Evolutionary conservation across 2,888 invertebrate species (phyloP).

Genomic region (Chouioia cunea): DNA sequence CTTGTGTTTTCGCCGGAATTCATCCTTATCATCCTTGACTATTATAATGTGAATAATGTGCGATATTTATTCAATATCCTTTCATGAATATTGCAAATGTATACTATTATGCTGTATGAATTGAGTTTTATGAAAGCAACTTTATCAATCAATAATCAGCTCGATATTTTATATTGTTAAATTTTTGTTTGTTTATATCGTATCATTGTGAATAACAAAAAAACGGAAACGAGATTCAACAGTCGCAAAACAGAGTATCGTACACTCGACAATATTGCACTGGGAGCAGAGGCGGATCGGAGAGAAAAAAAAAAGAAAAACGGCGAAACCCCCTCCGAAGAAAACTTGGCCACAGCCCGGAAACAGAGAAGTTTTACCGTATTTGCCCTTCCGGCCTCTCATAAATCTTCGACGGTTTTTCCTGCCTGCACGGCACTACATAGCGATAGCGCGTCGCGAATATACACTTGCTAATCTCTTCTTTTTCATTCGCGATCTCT

Average conservation of each 20-base stretch:
- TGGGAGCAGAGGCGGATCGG: slow-evolving; percentile 19
- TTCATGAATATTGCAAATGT: no score
- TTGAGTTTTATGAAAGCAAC: no score
- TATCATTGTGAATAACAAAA: no score
- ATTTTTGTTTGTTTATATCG: no score
- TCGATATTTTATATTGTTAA: no score
- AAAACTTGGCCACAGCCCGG: slow-evolving; percentile 66
- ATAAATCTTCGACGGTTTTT: slow-evolving; percentile 60
- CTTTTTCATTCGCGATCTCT: background rate
- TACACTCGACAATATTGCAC: slow-evolving; percentile 24
- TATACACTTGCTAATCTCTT: slow-evolving; percentile 44
- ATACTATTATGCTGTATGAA: no score
- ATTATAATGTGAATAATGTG: no score
- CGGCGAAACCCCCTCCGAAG: slow-evolving; percentile 50
- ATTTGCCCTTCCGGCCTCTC: slow-evolving; percentile 67
- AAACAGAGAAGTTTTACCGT: slow-evolving; percentile 67
- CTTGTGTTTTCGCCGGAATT: no score
- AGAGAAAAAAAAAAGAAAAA: slow-evolving; percentile 32
- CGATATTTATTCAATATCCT: no score
- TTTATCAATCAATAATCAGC: no score
- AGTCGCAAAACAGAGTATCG: background rate
- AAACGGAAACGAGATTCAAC: no score
- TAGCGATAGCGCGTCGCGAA: slow-evolving; percentile 49
- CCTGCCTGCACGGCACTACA: slow-evolving; percentile 43
- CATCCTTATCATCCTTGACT: no score